Base-by-base conservation (phyloP, 2,888 invertebrate species). In the Congeria kusceri region DNA sequence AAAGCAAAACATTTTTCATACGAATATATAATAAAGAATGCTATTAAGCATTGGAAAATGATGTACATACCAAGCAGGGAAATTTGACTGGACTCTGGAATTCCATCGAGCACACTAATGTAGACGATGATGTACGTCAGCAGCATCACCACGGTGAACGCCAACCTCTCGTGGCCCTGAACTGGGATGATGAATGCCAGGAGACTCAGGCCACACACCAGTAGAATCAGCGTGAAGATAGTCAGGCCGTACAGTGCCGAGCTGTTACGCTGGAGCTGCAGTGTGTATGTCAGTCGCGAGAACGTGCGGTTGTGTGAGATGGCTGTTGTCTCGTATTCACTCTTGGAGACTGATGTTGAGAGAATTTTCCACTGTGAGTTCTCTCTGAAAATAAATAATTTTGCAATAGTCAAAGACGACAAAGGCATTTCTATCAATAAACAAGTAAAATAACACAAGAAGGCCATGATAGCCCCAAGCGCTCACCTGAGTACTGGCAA, bases 181-280 rank as follows among this genome's bases (percentile, higher is more conserved):
- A 64, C 13, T 15, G 84, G 77, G n/a, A 81, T 23, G n/a, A 79
- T 4, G 57, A 84, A 84, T 39, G 65, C 69, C 13, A 84, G 56
- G 5, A 58, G 29, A 25, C 64, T 81, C 44, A 81, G 32, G 0
- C 59, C 47, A 11, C 79, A 81, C 47, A 84, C 25, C 29, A 81
- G n/a, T 11, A 77, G 27, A 47, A 74, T 32, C 13, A 77, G 81
- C 18, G 77, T 39, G 25, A 77, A 62, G 3, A 80, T 18, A 20
- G 49, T 70, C 13, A 80, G 47, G 15, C 77, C 79, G 39, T 64
- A 69, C 18, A 65, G 65, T 0, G 32, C 15, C 2, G 83, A 59
- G 5, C 59, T 32, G 53, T 9, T 15, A 11, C 83, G 46, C 25
- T 20, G 9, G 20, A 83, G 53, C 3, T 62, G 68, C 11, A 80